Evolutionary conservation across 2,797 vertebrate species (phyloP).

Genomic region (Lutra lutra): DNA sequence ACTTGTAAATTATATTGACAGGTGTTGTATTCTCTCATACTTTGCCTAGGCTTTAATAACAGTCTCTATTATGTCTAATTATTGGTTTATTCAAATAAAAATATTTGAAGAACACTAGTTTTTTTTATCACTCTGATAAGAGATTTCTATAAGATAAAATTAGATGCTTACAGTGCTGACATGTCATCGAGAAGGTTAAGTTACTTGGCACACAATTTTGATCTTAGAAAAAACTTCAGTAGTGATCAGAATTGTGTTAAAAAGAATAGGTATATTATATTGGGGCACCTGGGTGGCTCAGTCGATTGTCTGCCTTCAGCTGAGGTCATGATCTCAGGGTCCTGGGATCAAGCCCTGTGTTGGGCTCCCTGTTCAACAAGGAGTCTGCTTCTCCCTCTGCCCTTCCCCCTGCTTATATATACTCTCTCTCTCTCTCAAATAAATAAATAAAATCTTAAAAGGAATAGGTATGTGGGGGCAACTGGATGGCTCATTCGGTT

Average conservation of each 20-base stretch:
- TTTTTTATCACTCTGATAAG: background rate
- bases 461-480: no score
- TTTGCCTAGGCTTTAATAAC: constrained; percentile 48
- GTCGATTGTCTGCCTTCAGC: background rate
- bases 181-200: constrained; percentile 43
- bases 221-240: constrained; percentile 20
- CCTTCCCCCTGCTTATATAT: background rate
- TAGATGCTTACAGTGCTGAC: background rate
- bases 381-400: background rate
- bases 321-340: background rate
- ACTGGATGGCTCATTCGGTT: no score
- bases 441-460: no score
- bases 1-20: background rate
- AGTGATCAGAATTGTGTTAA: constrained; percentile 2
- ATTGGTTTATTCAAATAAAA: background rate
- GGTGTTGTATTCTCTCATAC: constrained; percentile 1
- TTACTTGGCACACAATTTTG: constrained; percentile 53
- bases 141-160: constrained; percentile 52
- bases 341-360: background rate
- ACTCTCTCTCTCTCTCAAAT: no score
- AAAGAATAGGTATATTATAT: background rate
- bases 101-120: constrained; percentile 52
- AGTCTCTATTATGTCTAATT: constrained; percentile 50
- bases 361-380: background rate
- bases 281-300: background rate